Evolutionary conservation across 2,797 vertebrate genomes (phyloP), one percentile per base, ranked within the genome.

Genomic region (Agapornis canus): DNA sequence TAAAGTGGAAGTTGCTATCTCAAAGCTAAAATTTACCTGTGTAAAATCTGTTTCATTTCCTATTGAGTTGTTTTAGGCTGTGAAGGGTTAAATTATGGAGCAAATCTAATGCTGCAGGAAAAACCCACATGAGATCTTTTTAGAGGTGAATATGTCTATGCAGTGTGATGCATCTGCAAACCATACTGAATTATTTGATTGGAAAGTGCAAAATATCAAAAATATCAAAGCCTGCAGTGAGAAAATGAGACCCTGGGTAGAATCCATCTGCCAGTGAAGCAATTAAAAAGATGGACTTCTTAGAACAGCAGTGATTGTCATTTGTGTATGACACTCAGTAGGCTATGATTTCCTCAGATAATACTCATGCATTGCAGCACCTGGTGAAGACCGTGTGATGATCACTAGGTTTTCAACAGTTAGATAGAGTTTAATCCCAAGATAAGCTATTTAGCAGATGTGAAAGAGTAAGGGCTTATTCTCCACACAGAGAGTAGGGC

Each of bases 231-330:
- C 47, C 85, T 70, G 47, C 82, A 95, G 81, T 52, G 91, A 85
- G 86, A 94, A 94, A 68, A 90, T 31, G 56, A 95, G 76, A 83
- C 75, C 63, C 65, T 76, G 32, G 57, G 90, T 57, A 61, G 86
- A 81, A 94, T 57, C 78, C 54, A 84, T 92, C 84, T 90, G 86
- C 88, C 61, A 93, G 73, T 11, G 61, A 96, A 96, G 42, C 68
- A 90, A 82, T 43, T 78, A 82, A 56, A 54, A 82, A 86, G 66
- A 94, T 69, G 42, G 82, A 77, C 65, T 82, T 95, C 51, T 85
- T 39, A 95, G 88, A 94, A 92, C 79, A 48, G 82, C 94, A 93
- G 31, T 57, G 76, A 77, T 35, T 83, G 49, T 83, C 40, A 13
- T 39, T 76, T 83, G 43, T 88, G 48, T 66, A 63, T 60, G 63